phyloP scores from a whole-genome alignment of 1,140 invertebrate species.

The Heliconius congener region DNA sequence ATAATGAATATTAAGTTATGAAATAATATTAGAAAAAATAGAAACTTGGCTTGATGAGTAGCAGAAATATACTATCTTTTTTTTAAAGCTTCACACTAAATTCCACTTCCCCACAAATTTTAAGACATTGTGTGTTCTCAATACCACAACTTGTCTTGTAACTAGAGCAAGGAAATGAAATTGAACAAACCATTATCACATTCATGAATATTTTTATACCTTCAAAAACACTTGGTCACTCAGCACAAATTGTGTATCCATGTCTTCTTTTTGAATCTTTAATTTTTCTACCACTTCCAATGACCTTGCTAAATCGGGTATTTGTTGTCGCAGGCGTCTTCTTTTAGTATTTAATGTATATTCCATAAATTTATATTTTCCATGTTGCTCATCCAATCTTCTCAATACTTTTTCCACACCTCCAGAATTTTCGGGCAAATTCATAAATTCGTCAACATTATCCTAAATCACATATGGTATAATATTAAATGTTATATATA shows the following conservation, averaged over 20 bases:
- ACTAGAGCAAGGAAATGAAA: too few relatives aligned
- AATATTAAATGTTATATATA: not conserved
- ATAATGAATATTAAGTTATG: too few relatives aligned
- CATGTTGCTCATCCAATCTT: conserved; percentile 94
- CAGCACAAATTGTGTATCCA: conserved; percentile 95
- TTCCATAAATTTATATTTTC: conserved; percentile 99
- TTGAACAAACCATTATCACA: not conserved
- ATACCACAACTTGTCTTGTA: too few relatives aligned
- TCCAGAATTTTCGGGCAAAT: conserved; percentile 88
- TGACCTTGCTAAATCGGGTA: conserved; percentile 95
- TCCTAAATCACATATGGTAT: conserved; percentile 84
- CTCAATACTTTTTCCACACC: conserved; percentile 92
- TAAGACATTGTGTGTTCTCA: too few relatives aligned
- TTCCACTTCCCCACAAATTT: too few relatives aligned
- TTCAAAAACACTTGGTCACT: conserved; percentile 98
- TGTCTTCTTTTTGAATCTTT: conserved; percentile 88
- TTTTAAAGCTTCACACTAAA: too few relatives aligned
- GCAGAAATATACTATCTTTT: too few relatives aligned
- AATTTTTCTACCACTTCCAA: conserved; percentile 96
- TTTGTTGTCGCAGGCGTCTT: conserved; percentile 92
- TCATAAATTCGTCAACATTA: conserved; percentile 97
- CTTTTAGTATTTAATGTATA: conserved; percentile 92
- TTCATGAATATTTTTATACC: conserved; percentile 47
- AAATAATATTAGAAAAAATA: too few relatives aligned
- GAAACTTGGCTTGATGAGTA: too few relatives aligned